Base-by-base conservation (phyloP, 2,797 vertebrate species). In the Poecile montanus region DNA sequence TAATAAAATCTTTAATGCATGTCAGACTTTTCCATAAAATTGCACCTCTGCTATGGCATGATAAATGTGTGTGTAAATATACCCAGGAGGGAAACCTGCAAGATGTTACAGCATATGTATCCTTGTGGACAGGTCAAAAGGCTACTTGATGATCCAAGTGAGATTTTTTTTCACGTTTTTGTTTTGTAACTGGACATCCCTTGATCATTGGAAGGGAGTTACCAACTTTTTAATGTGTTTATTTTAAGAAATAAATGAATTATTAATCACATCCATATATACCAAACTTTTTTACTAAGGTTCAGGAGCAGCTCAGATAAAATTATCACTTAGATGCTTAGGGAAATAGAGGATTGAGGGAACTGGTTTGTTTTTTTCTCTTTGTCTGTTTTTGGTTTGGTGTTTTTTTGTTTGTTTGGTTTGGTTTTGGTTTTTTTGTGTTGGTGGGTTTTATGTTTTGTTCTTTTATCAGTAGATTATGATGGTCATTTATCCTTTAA, bases 1-100 rank as follows among this genome's bases (percentile, higher is more conserved):
- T 91, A 85, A 94, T 96, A 94, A 93, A 95, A 91, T 56, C 53
- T 95, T 92, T 97, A 91, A 93, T 53, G 85, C 60, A 85, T 51
- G 82, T 80, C 29, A 30, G 36, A 70, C 26, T 56, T 90, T 75
- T 91, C 26, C 26, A 50, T 95, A 96, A 95, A 95, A 93, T 75
- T 87, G 92, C 42, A 90, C 26, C 65, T 81, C 42, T 73, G 58
- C 42, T 92, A 87, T 63, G 62, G 38, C 61, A 67, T 40, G 44
- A 85, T 67, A 87, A 93, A 94, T n/a, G 29, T 81, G 38, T 7
- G 3, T 58, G 58, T 66, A 94, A 95, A 83, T 78, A 85, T 16
- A 77, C 16, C 4, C 71, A 92, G 70, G 25, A 74, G 26, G 15
- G 62, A 88, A 91, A 70, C 25, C 42, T 92, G n/a, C 6, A 88